Evolutionary conservation across 2,888 invertebrate genomes (phyloP).

Genomic region (Galerucella nymphaeae): DNA sequence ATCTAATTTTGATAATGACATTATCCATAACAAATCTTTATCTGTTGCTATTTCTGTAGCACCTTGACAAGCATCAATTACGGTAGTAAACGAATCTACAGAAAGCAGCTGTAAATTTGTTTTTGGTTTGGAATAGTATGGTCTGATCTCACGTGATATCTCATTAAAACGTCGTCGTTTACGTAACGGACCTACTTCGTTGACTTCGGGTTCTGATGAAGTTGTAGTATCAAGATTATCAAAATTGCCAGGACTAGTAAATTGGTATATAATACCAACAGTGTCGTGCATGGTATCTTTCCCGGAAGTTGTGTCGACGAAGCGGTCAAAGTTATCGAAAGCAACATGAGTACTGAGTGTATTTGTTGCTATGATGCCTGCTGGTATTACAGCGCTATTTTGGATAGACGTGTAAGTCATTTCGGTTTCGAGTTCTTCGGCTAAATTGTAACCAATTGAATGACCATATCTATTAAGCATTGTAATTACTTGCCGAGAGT

Average conservation of each 20-base stretch:
- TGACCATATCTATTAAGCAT: conserved; percentile 55
- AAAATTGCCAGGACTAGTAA: not conserved
- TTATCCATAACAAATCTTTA: no score
- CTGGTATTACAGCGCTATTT: conserved; percentile 47
- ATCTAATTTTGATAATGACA: no score
- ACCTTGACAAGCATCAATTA: conserved; percentile 9
- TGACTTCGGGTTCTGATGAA: not conserved
- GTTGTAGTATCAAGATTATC: conserved; percentile 32
- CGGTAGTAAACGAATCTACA: conserved; percentile 31
- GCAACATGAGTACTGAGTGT: conserved; percentile 52
- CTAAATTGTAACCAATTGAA: conserved; percentile 50
- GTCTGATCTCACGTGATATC: not conserved
- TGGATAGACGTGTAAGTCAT: conserved; percentile 42
- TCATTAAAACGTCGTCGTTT: conserved; percentile 31
- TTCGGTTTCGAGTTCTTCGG: conserved; percentile 56
- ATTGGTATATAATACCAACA: no score
- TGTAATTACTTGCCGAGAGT: conserved; percentile 48
- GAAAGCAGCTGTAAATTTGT: conserved; percentile 28
- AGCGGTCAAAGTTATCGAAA: conserved; percentile 44
- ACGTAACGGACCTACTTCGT: conserved; percentile 18
- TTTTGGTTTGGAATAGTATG: conserved; percentile 35
- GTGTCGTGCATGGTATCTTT: no score
- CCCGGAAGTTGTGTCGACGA: conserved; percentile 35
- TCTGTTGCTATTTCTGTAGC: no score
- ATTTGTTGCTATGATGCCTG: conserved; percentile 47